phyloP scores from a whole-genome alignment of 2,113 vertebrate genomes.

The Grus americana region DNA sequence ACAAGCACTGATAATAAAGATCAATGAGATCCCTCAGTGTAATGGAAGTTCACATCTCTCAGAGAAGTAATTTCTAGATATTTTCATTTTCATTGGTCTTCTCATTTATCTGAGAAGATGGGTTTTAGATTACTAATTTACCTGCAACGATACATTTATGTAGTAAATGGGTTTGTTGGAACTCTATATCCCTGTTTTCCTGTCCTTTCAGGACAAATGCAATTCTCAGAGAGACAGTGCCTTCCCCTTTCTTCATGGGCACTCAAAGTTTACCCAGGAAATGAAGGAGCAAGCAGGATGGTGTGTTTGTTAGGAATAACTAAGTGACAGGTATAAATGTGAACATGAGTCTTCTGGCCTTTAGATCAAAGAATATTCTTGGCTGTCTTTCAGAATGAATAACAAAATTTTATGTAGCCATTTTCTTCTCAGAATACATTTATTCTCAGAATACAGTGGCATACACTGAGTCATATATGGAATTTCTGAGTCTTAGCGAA shows the following conservation, averaged over 20 bases:
- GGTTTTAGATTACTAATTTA: not conserved
- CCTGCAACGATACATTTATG: not conserved
- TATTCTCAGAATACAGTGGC: not conserved
- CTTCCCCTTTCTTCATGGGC: not conserved
- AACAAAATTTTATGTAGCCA: not conserved
- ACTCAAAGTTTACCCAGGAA: not conserved
- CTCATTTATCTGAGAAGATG: not conserved
- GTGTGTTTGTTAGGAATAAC: not conserved
- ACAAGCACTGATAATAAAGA: not conserved
- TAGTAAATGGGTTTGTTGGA: not conserved
- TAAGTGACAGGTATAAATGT: not conserved
- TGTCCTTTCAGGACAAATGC: not conserved
- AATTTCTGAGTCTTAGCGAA: not conserved
- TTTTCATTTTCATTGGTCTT: not conserved
- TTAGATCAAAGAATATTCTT: conserved; percentile 12
- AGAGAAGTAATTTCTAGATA: not conserved
- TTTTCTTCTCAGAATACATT: conserved; percentile 15
- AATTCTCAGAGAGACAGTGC: not conserved
- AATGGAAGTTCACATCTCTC: not conserved
- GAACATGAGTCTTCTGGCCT: not conserved
- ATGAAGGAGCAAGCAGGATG: not conserved
- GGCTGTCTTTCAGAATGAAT: not conserved
- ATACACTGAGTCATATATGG: not conserved
- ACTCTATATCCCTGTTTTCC: not conserved
- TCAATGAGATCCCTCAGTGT: not conserved